phyloP scores from a whole-genome alignment of 1,140 invertebrate genomes.

The Apis mellifera region DNA sequence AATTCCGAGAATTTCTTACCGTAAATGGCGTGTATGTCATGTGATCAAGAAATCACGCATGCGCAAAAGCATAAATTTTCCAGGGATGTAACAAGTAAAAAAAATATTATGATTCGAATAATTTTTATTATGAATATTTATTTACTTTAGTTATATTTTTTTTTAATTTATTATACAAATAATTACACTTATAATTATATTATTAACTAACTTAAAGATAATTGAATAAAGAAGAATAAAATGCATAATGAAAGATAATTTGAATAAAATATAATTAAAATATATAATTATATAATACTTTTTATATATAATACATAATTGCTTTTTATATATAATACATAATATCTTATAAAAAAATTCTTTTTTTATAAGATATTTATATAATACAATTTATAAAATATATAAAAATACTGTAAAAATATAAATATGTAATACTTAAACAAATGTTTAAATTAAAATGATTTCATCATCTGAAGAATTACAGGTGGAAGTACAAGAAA shows the following conservation, averaged over 20 bases:
- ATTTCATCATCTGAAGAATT: constrained; percentile 76
- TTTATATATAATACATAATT: background rate
- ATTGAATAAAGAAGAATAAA: background rate
- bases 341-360: constrained; percentile 3
- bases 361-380: background rate
- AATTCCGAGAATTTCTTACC: constrained; percentile 74
- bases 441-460: constrained; percentile 21
- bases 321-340: background rate
- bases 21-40: constrained; percentile 72
- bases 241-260: background rate
- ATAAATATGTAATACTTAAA: constrained; percentile 1
- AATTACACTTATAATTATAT: background rate
- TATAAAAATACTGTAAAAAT: constrained; percentile 50
- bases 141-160: background rate
- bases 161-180: background rate
- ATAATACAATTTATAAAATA: constrained; percentile 2
- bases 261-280: background rate
- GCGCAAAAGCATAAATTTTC: constrained; percentile 41
- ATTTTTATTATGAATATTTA: background rate
- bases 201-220: background rate
- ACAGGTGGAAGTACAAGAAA: constrained; percentile 86
- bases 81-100: background rate
- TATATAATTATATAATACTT: background rate
- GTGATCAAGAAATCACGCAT: constrained; percentile 59
- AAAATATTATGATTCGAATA: background rate